Percentiles rank a stretch among this genome's conserved stretches.
Conservation (phyloP, 2,113 vertebrate species). For the Nestor notabilis region DNA sequence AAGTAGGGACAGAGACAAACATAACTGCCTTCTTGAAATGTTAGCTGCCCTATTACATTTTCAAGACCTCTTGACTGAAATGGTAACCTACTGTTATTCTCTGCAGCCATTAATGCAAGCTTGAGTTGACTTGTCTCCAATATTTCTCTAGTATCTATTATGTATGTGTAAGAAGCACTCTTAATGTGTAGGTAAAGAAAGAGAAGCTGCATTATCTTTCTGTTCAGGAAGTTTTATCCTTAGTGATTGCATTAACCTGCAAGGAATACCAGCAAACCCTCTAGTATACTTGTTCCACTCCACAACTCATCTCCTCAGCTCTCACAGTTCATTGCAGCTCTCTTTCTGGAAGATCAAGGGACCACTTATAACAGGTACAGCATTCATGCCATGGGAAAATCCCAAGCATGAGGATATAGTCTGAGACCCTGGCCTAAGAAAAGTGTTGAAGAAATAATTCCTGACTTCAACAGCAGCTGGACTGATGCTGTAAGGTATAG, state of each 20-base stretch:
- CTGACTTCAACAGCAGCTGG: not conserved
- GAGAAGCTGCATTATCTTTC: not conserved
- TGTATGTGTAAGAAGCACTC: not conserved
- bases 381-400: not conserved
- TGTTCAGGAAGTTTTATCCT: not conserved
- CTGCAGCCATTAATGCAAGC: not conserved
- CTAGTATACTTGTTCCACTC: not conserved
- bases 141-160: slow-evolving; percentile 21
- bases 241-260: not conserved
- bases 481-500: not conserved
- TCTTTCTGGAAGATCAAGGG: not conserved
- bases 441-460: not conserved
- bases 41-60: not conserved
- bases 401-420: not conserved
- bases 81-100: not conserved
- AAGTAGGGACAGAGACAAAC: not conserved
- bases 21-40: not conserved
- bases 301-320: not conserved
- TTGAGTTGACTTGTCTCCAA: not conserved
- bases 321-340: not conserved
- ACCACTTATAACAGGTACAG: not conserved
- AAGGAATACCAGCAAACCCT: not conserved
- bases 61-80: slow-evolving; percentile 30
- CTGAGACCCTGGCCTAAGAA: not conserved
- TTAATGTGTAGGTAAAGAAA: not conserved